These are phyloP conservation scores for Pseudochirops cupreus DNA, from an alignment of 2,797 vertebrate species.

Conservation along the genomic window DNA sequence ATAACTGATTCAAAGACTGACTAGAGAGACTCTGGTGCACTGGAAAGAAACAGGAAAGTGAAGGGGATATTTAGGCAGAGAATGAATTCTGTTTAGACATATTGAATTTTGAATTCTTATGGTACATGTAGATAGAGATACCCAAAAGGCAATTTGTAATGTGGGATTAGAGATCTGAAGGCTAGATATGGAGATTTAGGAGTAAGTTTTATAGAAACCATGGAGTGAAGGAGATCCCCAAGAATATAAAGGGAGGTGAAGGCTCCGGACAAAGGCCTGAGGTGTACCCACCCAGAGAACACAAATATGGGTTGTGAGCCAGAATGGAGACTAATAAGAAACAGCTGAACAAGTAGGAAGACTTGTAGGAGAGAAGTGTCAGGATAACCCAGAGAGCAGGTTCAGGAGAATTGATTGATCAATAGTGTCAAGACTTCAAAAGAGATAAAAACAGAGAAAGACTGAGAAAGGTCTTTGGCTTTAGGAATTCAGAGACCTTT, in stretches of 20 bases:
- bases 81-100: neutral
- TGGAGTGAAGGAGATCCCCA: neutral
- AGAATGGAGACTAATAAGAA: neutral
- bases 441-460: neutral
- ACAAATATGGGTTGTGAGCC: neutral
- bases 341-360: neutral
- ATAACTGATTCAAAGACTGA: neutral
- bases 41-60: neutral
- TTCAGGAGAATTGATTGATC: neutral
- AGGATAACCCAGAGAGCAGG: neutral
- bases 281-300: neutral
- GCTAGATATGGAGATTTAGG: neutral
- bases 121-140: neutral
- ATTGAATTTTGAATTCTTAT: neutral
- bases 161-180: neutral
- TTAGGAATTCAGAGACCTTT: neutral
- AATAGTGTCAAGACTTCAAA: neutral
- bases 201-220: neutral
- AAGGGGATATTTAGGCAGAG: neutral
- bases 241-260: neutral
- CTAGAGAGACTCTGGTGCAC: neutral
- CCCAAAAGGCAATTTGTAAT: neutral
- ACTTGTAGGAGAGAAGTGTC: neutral
- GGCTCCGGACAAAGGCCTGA: neutral
- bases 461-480: neutral